Evolutionary conservation across 2,888 invertebrate species (phyloP), one percentile per base, ranked within the genome.

Genomic region (Temnothorax ravouxi): DNA sequence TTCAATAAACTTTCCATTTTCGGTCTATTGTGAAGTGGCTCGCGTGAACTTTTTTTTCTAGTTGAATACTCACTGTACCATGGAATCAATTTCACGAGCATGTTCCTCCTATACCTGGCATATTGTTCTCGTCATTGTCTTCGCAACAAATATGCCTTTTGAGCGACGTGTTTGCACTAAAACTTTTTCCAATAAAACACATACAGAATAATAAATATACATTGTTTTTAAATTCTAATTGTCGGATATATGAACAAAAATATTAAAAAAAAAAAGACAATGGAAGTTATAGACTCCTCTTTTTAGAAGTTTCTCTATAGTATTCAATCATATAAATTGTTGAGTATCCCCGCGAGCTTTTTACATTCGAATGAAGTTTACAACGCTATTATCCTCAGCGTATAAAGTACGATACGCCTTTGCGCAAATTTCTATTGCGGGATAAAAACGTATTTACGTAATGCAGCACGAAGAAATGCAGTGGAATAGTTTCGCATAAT

Each of bases 401-500:
- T 15, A 67, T 56, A 67, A 74, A 77, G 15, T n/a, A n/a, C 29
- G 54, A n/a, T 41, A 44, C n/a, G 44, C 67, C 44, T 76, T 67
- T 56, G 67, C 29, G 67, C 29, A 77, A 77, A 56, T 77, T 77
- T 77, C 67, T 56, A 77, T 44, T 34, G 11, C 67, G 18, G 41
- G 11, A 67, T 77, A 77, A 77, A 67, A 77, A 77, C 56, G 67
- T 77, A 77, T 67, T 77, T 77, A 77, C 56, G 67, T 67, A 77
- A 77, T 29, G 54, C 54, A 21, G 41, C 76, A 25, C 29, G 54
- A 44, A 29, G 64, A 67, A 77, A 77, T 44, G 54, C 56, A 25
- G 21, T 44, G 29, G 54, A 67, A 67, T 44, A 77, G 29, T 77
- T 76, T 77, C 29, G n/a, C 44, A 77, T 67, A 77, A 77, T 56